Evolutionary conservation across 2,113 vertebrate genomes (phyloP), one percentile per base, ranked within the genome.

Genomic region (Megaceryle maxima): DNA sequence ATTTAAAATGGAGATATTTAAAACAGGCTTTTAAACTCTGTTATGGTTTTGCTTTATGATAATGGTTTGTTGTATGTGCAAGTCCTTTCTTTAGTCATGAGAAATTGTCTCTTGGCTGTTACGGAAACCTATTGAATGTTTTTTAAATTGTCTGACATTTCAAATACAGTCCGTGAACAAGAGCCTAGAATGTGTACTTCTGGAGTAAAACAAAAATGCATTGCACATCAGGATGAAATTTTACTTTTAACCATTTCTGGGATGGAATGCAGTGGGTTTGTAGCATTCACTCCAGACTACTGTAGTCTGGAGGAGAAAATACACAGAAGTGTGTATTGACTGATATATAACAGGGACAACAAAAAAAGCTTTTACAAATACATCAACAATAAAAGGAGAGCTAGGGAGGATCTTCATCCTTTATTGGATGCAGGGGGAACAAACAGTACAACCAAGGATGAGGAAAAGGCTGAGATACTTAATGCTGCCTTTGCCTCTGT

Each of bases 1-100:
- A 73, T 83, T 43, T 83, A 75, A 80, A 59, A 77, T 48, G 44
- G 92, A 80, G 51, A 31, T 66, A 69, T 88, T 96, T 94, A 29
- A 94, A 89, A 92, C 64, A 67, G 74, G 67, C 93, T 91, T 92
- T 96, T 91, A 94, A 94, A 79, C 56, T 87, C 31, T 56, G 3
- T 87, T 89, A 37, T 37, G 37, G 37, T 37, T 37, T 72, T 75
- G 41, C 14, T 66, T 50, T 82, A 26, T 88, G 33, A 29, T 88
- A 88, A 73, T 33, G 48, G 33, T 12, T 22, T 26, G 37, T 37
- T 37, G 37, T 37, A 37, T 37, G 37, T 37, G 60, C 59, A 41
- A 29, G 50, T 94, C 94, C 56, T 84, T 56, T 76, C 37, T 37
- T 37, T 37, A 10, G 20, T 63, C 63, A 86, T 95, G 63, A 90